Percentiles rank a stretch among this genome's conserved stretches.
Conservation (phyloP, 2,888 invertebrate species). For the Eubasilissa splendida region DNA sequence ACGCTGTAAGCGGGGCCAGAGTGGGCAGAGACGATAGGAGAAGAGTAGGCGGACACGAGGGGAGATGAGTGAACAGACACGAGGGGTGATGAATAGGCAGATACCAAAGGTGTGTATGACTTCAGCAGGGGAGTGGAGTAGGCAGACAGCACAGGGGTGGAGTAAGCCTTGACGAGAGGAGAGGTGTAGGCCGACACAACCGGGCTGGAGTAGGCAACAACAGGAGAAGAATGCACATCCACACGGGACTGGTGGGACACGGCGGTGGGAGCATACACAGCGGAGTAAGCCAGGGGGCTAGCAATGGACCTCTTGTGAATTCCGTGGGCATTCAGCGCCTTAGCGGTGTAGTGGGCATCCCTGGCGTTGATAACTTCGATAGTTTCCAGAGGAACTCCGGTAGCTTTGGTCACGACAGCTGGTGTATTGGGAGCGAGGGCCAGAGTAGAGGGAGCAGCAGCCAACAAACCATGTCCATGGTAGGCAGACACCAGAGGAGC, state of each 20-base stretch:
- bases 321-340: conserved; percentile 66
- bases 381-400: conserved; percentile 71
- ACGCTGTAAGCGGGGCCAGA: not conserved
- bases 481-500: conserved; percentile 52
- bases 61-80: conserved; percentile 61
- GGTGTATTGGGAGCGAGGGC: conserved; percentile 70
- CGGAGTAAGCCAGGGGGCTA: conserved; percentile 60
- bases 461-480: conserved; percentile 48
- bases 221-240: conserved; percentile 71
- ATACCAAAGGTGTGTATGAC: conserved; percentile 45
- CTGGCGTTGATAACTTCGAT: conserved; percentile 70
- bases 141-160: conserved; percentile 63
- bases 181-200: conserved; percentile 60
- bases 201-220: conserved; percentile 63
- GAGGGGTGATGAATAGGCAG: conserved; percentile 62
- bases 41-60: conserved; percentile 61
- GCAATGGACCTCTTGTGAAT: conserved; percentile 53
- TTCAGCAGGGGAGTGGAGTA: conserved; percentile 56
- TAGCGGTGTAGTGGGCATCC: conserved; percentile 70
- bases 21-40: conserved; percentile 51
- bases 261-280: conserved; percentile 62
- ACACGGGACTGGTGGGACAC: conserved; percentile 66
- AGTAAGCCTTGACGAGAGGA: conserved; percentile 58
- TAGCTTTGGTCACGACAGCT: conserved; percentile 69
- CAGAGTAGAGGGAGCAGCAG: conserved; percentile 61